Evolutionary conservation across 1,140 invertebrate genomes (phyloP).

Genomic region (Caenorhabditis brenneri): DNA sequence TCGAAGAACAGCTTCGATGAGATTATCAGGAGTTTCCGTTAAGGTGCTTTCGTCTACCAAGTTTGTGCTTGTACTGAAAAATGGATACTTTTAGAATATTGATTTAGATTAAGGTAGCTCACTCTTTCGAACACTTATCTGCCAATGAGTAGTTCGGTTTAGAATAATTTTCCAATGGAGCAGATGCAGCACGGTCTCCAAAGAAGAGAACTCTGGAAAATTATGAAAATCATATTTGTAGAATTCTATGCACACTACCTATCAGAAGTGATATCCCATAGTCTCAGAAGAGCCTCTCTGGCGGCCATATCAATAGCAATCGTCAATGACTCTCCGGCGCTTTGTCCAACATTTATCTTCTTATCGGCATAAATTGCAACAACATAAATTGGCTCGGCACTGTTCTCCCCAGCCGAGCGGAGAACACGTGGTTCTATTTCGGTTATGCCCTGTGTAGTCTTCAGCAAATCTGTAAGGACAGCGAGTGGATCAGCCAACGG

Average conservation of each 20-base stretch:
- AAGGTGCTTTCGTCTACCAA: background rate
- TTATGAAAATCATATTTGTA: background rate
- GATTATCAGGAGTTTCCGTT: conserved; percentile 55
- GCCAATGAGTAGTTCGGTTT: background rate
- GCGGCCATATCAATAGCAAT: conserved; percentile 68
- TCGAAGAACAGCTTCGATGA: conserved; percentile 57
- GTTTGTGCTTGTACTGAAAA: background rate
- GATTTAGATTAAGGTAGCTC: too few relatives aligned
- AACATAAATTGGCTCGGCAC: conserved; percentile 63
- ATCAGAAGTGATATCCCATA: conserved; percentile 61
- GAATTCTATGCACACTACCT: conserved; percentile 31
- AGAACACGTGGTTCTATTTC: conserved; percentile 62
- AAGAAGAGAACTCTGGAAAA: conserved; percentile 43
- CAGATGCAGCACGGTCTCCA: conserved; percentile 41
- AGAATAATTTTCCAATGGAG: conserved; percentile 21
- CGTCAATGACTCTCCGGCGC: conserved; percentile 61
- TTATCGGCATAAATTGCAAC: conserved; percentile 67
- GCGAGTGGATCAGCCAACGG: conserved; percentile 62
- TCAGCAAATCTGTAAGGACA: conserved; percentile 62
- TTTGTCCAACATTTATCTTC: conserved; percentile 58
- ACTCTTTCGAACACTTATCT: conserved; percentile 42
- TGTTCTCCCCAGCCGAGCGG: conserved; percentile 55
- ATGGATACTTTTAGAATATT: too few relatives aligned
- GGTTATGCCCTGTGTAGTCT: conserved; percentile 47
- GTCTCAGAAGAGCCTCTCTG: conserved; percentile 59